These are phyloP conservation scores for Anarrhichthys ocellatus DNA, from an alignment of 2,113 vertebrate species.

Conservation along the genomic window DNA sequence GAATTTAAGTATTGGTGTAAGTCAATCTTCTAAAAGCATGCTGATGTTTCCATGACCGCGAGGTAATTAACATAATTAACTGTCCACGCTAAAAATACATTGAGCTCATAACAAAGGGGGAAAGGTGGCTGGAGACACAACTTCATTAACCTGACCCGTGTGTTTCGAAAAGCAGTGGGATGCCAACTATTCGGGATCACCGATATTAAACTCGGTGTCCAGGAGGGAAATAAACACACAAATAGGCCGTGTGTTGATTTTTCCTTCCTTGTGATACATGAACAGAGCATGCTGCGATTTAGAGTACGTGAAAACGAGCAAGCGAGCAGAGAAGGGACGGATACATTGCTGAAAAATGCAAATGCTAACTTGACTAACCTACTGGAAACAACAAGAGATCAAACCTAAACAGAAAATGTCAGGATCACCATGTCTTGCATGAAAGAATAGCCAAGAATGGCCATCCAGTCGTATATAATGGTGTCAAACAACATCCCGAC, in stretches of 20 bases:
- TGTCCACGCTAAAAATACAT: background rate
- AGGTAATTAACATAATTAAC: constrained; percentile 24
- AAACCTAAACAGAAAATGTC: background rate
- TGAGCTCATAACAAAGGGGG: constrained; percentile 7
- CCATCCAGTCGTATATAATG: background rate
- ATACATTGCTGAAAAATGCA: background rate
- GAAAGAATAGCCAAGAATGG: too few species aligned
- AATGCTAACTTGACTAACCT: background rate
- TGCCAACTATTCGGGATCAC: background rate
- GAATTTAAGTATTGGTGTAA: background rate
- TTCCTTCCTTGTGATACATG: background rate
- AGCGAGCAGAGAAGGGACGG: background rate
- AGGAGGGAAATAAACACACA: background rate
- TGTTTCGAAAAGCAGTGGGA: background rate
- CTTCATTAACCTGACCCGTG: background rate
- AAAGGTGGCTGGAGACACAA: constrained; percentile 5
- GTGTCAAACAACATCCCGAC: background rate
- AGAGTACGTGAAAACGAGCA: background rate
- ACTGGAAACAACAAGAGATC: background rate
- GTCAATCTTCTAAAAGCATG: background rate
- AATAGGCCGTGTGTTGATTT: background rate
- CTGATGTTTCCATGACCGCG: constrained; percentile 9
- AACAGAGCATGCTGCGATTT: background rate
- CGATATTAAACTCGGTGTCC: constrained; percentile 1
- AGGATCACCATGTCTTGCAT: too few species aligned